Evolutionary conservation across 2,797 vertebrate species (phyloP).

Genomic region (Gymnoscopelus braueri): DNA sequence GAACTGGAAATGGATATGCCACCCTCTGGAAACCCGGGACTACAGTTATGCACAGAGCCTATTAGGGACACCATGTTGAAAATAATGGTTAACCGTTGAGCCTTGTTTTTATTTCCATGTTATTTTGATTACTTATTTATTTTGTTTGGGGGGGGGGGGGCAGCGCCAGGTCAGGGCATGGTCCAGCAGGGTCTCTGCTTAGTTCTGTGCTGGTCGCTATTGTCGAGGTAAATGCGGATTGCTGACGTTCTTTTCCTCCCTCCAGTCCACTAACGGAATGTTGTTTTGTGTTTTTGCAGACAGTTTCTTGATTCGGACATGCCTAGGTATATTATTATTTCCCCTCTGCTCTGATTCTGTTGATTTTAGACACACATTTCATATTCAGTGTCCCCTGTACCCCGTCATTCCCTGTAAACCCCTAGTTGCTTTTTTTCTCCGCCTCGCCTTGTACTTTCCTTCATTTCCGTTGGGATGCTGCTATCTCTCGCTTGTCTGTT

Average conservation of each 20-base stretch:
- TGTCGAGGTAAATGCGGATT: constrained; percentile 63
- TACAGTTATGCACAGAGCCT: too few relatives aligned
- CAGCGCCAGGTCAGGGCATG: constrained; percentile 32
- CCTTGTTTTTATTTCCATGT: too few relatives aligned
- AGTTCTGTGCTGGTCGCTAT: constrained; percentile 46
- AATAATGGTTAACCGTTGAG: too few relatives aligned
- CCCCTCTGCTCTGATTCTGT: constrained; percentile 67
- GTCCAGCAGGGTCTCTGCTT: constrained; percentile 51
- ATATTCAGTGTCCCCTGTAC: constrained; percentile 35
- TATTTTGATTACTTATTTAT: too few relatives aligned
- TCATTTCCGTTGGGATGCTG: constrained; percentile 35
- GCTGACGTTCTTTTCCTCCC: constrained; percentile 72
- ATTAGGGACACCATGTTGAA: too few relatives aligned
- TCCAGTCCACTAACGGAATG: constrained; percentile 90
- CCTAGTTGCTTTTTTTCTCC: constrained; percentile 1
- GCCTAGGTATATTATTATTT: constrained; percentile 98
- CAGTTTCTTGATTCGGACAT: constrained; percentile 99
- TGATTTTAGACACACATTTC: constrained; percentile 41
- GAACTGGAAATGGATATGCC: too few relatives aligned
- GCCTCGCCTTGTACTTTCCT: constrained; percentile 3
- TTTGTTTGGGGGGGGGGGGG: constrained; percentile 12
- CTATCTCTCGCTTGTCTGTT: constrained; percentile 41
- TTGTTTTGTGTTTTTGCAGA: constrained; percentile 97
- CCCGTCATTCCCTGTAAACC: constrained; percentile 27
- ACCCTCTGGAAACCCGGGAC: too few relatives aligned